These are phyloP conservation scores for Platygyra sinensis DNA, from an alignment of 64 coral and sea anemone genomes.

Conservation along the genomic window DNA sequence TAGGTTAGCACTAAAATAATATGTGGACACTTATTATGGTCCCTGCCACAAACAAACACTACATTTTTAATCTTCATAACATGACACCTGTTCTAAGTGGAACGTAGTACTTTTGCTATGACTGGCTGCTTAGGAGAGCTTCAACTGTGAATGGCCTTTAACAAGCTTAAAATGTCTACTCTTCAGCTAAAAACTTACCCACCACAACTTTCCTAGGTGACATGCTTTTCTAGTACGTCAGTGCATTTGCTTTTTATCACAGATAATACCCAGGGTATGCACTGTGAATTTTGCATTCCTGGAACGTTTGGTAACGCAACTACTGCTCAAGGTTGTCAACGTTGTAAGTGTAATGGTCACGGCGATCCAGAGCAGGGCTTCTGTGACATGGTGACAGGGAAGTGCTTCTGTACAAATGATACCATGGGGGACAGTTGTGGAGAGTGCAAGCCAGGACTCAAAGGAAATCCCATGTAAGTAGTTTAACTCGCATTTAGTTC, in stretches of 20 bases:
- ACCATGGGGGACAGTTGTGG: constrained; percentile 76
- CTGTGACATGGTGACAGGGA: constrained; percentile 76
- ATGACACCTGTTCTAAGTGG: no score
- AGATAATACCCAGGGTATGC: constrained; percentile 85
- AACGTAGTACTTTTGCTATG: no score
- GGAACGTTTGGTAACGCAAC: constrained; percentile 90
- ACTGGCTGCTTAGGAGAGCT: no score
- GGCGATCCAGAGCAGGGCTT: constrained; percentile 64
- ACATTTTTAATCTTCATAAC: no score
- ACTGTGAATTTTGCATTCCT: constrained; percentile 82
- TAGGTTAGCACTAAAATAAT: no score
- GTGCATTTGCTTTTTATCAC: neutral
- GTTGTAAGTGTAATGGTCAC: constrained; percentile 91
- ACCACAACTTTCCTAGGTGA: no score
- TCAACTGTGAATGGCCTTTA: no score
- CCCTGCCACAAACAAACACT: no score
- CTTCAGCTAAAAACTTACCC: no score
- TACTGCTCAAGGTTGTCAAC: constrained; percentile 66
- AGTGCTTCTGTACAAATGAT: constrained; percentile 84
- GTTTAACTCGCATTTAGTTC: no score
- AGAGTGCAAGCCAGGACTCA: constrained; percentile 64
- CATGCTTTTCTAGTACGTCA: neutral
- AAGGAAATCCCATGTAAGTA: constrained; percentile 77
- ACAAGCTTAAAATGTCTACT: no score
- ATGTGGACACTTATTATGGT: no score